These are phyloP conservation scores for Spinus olivaceus DNA, from an alignment of 2,797 vertebrate species.

Conservation along the genomic window DNA sequence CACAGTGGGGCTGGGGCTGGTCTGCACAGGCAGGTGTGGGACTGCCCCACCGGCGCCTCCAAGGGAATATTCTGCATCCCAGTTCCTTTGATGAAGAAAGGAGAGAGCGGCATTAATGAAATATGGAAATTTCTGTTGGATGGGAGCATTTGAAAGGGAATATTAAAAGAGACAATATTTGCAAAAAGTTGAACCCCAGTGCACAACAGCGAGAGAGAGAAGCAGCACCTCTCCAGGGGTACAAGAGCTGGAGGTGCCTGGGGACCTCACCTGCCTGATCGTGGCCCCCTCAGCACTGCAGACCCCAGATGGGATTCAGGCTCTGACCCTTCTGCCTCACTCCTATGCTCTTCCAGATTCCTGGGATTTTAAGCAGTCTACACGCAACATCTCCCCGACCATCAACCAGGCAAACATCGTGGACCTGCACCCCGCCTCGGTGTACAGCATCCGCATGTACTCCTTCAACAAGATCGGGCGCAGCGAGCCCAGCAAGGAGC, in stretches of 20 bases:
- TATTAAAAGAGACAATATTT: slow-evolving; percentile 63
- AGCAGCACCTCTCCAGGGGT: rapidly evolving
- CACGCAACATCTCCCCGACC: slow-evolving; percentile 95
- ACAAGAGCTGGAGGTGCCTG: not conserved
- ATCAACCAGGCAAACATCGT: slow-evolving; percentile 99
- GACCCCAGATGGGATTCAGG: rapidly evolving
- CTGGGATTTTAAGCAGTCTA: slow-evolving; percentile 97
- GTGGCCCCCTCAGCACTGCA: rapidly evolving
- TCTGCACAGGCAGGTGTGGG: not conserved
- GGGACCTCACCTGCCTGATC: not conserved
- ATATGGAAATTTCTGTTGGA: slow-evolving; percentile 63
- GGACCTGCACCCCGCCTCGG: slow-evolving; percentile 93
- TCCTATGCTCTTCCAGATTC: slow-evolving; percentile 77
- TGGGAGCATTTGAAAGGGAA: slow-evolving; percentile 69
- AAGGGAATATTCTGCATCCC: slow-evolving; percentile 35
- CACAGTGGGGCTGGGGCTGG: not conserved
- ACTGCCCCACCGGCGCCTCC: not conserved
- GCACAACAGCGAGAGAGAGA: rapidly evolving
- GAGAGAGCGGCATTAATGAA: slow-evolving; percentile 53
- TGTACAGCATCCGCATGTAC: slow-evolving; percentile 99
- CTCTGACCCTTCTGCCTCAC: not conserved
- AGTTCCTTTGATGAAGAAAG: slow-evolving; percentile 70
- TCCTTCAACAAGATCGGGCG: slow-evolving; percentile 97
- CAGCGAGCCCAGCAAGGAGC: slow-evolving; percentile 95
- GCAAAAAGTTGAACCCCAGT: not conserved